Percentiles rank a stretch among this genome's conserved stretches.
These are phyloP conservation scores for Calameuta idolon DNA, from an alignment of 2,888 invertebrate species.

Conservation along the genomic window DNA sequence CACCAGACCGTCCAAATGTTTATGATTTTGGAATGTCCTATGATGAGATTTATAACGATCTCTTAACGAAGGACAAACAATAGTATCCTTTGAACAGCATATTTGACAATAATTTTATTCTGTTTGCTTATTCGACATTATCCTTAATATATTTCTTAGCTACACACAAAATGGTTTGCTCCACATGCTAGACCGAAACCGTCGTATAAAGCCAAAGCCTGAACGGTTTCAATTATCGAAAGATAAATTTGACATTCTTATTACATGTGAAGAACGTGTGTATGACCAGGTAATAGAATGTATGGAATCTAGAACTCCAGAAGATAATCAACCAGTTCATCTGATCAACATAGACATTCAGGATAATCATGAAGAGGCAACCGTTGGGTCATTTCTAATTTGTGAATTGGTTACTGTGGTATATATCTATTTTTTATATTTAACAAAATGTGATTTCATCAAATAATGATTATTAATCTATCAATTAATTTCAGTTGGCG, in stretches of 20 bases:
- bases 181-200: constrained; percentile 97
- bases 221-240: constrained; percentile 92
- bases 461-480: constrained; percentile 14
- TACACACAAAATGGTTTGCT: constrained; percentile 98
- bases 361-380: constrained; percentile 99
- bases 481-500: constrained; percentile 74
- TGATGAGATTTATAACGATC: constrained; percentile 95
- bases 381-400: constrained; percentile 97
- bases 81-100: constrained; percentile 74
- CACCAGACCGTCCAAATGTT: constrained; percentile 93
- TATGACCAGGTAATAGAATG: constrained; percentile 98
- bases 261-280: constrained; percentile 98
- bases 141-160: constrained; percentile 65
- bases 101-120: background rate
- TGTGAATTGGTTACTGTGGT: constrained; percentile 93
- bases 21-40: constrained; percentile 97
- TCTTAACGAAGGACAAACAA: constrained; percentile 89
- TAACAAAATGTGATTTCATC: constrained; percentile 17
- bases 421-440: constrained; percentile 28
- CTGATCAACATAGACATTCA: constrained; percentile 98
- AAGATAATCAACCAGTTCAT: constrained; percentile 90
- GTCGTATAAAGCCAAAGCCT: constrained; percentile 92
- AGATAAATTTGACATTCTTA: constrained; percentile 94
- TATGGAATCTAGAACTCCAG: constrained; percentile 84
- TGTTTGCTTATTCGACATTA: constrained; percentile 25